Conservation (phyloP, 2,888 invertebrate genomes). For the Watsonalla binaria region DNA sequence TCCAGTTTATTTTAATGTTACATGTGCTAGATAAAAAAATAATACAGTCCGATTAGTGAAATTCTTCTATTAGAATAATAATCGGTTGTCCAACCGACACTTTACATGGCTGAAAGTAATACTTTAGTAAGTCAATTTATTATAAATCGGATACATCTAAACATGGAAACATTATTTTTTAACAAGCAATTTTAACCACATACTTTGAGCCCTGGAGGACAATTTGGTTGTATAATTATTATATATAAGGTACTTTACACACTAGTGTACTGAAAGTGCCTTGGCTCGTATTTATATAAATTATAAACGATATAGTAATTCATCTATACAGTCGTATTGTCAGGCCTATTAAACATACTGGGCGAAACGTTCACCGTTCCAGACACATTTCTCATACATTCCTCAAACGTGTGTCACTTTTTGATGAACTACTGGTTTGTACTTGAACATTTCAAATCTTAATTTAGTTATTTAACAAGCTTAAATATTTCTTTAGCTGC, state of each 20-base stretch:
- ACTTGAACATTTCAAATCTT: not conserved
- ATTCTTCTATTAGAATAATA: conserved; percentile 45
- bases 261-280: conserved; percentile 54
- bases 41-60: conserved; percentile 75
- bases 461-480: not conserved
- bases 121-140: conserved; percentile 33
- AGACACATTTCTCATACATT: conserved; percentile 28
- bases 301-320: conserved; percentile 63
- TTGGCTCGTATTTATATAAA: conserved; percentile 44
- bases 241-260: conserved; percentile 46
- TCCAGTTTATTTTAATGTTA: conserved; percentile 76
- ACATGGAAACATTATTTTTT: conserved; percentile 62
- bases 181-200: conserved; percentile 62
- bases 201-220: conserved; percentile 42
- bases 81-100: conserved; percentile 14
- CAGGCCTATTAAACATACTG: conserved; percentile 27
- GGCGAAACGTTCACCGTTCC: conserved; percentile 30
- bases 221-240: conserved; percentile 24
- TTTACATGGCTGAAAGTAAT: conserved; percentile 26
- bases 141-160: conserved; percentile 49
- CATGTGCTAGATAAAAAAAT: conserved; percentile 77
- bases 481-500: not conserved
- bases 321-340: conserved; percentile 62
- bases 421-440: not conserved
- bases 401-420: not conserved